Evolutionary conservation across 2,888 invertebrate genomes (phyloP).

Genomic region (Pyrochroa serraticornis): DNA sequence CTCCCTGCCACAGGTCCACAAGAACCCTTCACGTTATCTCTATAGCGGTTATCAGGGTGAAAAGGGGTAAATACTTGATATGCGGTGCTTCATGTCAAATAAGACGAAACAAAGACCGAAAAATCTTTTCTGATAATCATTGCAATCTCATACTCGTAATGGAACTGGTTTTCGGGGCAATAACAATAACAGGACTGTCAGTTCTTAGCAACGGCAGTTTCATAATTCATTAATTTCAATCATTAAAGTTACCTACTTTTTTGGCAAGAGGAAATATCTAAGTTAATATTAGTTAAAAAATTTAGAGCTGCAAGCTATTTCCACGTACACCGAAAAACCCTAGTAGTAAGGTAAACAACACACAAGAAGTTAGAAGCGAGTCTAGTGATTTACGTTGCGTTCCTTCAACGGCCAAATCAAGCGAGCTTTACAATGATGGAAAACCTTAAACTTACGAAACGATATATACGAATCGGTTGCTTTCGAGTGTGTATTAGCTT

Average conservation of each 20-base stretch:
- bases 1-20: conserved; percentile 22
- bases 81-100: conserved; percentile 15
- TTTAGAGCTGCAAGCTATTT: too few species aligned
- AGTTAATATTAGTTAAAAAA: conserved; percentile 19
- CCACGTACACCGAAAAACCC: neutral
- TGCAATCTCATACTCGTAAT: conserved; percentile 12
- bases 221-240: too few species aligned
- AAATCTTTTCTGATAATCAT: neutral
- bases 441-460: neutral
- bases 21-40: conserved; percentile 23
- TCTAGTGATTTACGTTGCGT: conserved; percentile 1
- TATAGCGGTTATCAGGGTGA: conserved; percentile 14
- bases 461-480: too few species aligned
- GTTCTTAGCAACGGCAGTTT: too few species aligned
- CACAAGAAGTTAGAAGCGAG: too few species aligned
- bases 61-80: conserved; percentile 39
- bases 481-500: too few species aligned
- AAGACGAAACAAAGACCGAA: conserved; percentile 10
- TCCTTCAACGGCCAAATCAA: neutral
- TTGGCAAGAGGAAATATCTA: too few species aligned
- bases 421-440: neutral
- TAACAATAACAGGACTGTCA: conserved; percentile 26
- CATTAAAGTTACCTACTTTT: conserved; percentile 23
- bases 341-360: neutral
- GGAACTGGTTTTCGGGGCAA: conserved; percentile 21